These are phyloP conservation scores for Cheilosia impressa DNA, from an alignment of 2,888 invertebrate genomes.

Conservation along the genomic window DNA sequence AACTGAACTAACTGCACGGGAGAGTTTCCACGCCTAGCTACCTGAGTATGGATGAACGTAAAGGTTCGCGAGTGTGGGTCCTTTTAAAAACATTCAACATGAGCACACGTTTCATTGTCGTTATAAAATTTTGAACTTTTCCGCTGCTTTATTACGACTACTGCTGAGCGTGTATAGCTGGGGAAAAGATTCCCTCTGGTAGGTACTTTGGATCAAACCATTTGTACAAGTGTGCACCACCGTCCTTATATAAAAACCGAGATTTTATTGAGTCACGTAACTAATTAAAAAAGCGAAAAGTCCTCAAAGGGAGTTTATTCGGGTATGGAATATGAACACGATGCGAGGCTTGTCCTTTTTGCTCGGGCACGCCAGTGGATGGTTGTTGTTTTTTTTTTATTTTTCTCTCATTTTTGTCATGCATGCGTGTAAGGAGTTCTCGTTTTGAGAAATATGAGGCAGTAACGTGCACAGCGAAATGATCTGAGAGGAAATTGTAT, in stretches of 20 bases:
- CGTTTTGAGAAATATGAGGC: slow-evolving; percentile 64
- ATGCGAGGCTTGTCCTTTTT: slow-evolving; percentile 41
- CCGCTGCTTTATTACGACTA: slow-evolving; percentile 51
- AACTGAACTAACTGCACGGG: too few relatives aligned
- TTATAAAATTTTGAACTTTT: slow-evolving; percentile 62
- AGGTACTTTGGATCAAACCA: slow-evolving; percentile 23
- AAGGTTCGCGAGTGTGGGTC: too few relatives aligned
- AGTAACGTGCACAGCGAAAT: slow-evolving; percentile 74
- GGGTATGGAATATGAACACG: slow-evolving; percentile 44
- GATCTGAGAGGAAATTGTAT: slow-evolving; percentile 55
- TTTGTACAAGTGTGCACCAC: slow-evolving; percentile 24
- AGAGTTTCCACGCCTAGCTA: too few relatives aligned
- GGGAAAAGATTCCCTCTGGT: background rate
- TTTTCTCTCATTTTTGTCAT: slow-evolving; percentile 32
- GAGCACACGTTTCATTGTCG: slow-evolving; percentile 62
- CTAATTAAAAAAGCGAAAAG: slow-evolving; percentile 74
- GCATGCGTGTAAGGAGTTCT: slow-evolving; percentile 75
- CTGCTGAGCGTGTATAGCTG: background rate
- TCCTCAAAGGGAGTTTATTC: slow-evolving; percentile 51
- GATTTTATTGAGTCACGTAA: slow-evolving; percentile 76
- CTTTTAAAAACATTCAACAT: slow-evolving; percentile 16
- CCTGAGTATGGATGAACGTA: too few relatives aligned
- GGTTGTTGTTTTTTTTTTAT: slow-evolving; percentile 15
- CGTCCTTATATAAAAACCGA: slow-evolving; percentile 36
- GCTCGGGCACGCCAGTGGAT: slow-evolving; percentile 24